Evolutionary conservation across 2,888 invertebrate species (phyloP).

Genomic region (Himalopsyche tibetana): DNA sequence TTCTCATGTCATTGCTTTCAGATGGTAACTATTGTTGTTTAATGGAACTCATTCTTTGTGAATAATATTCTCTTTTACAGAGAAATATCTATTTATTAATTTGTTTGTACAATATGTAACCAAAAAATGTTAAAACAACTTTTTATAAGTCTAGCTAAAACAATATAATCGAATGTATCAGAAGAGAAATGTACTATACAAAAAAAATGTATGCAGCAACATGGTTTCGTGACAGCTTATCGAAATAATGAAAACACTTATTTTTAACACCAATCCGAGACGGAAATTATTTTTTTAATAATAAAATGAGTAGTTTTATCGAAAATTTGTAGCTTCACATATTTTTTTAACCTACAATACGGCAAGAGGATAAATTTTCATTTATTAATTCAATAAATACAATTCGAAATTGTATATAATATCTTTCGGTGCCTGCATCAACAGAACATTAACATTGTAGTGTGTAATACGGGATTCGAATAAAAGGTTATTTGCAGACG

Average conservation of each 20-base stretch:
- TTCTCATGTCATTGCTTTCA: no score
- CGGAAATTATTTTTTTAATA: background rate
- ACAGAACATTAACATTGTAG: background rate
- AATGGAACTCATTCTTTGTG: background rate
- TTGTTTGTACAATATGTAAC: constrained; percentile 25
- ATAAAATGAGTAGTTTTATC: background rate
- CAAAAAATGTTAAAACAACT: constrained; percentile 18
- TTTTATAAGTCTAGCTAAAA: constrained; percentile 30
- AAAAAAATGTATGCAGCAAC: background rate
- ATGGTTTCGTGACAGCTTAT: constrained; percentile 8
- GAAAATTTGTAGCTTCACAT: background rate
- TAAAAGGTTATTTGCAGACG: background rate
- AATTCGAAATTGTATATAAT: background rate
- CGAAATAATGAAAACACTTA: background rate
- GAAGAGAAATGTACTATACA: background rate
- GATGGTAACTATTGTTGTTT: background rate
- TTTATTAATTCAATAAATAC: background rate
- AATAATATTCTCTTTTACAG: background rate
- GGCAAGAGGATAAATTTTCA: background rate
- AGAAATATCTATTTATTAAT: constrained; percentile 24
- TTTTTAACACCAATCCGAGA: background rate
- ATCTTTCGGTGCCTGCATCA: constrained; percentile 5
- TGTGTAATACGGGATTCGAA: background rate
- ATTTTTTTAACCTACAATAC: background rate
- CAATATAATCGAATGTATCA: constrained; percentile 21